Evolutionary conservation across 2,113 vertebrate species (phyloP).

Genomic region (Kryptolebias marmoratus): DNA sequence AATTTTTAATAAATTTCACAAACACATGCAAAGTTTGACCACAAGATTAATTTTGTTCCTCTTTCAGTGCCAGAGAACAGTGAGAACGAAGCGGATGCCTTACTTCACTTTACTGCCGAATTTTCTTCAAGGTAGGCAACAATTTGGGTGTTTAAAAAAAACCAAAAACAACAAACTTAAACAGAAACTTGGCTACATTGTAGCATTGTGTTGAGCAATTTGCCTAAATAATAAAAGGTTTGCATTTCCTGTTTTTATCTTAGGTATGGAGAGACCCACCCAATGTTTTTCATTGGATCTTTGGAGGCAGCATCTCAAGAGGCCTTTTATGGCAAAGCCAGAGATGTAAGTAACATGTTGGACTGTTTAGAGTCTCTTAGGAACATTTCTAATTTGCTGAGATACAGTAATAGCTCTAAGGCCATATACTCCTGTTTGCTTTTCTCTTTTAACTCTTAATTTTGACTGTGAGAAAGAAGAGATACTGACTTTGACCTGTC

Average conservation of each 20-base stretch:
- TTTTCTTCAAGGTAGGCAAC: constrained; percentile 94
- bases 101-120: constrained; percentile 99
- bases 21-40: neutral
- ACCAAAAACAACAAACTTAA: neutral
- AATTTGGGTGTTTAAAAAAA: neutral
- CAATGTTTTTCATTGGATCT: constrained; percentile 98
- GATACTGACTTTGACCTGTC: constrained; percentile 6
- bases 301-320: constrained; percentile 99
- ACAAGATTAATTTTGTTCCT: neutral
- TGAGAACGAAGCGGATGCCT: constrained; percentile 98
- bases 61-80: constrained; percentile 95
- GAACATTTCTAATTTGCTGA: constrained; percentile 14
- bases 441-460: constrained; percentile 11
- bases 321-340: constrained; percentile 98
- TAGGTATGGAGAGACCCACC: constrained; percentile 98
- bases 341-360: constrained; percentile 90
- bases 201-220: constrained; percentile 3
- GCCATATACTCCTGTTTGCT: constrained; percentile 5
- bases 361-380: neutral
- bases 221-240: neutral
- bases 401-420: neutral
- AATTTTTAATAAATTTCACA: neutral
- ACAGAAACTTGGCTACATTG: neutral
- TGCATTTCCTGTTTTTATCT: constrained; percentile 37
- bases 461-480: constrained; percentile 6